These are phyloP conservation scores for Drosophila anceps DNA, from an alignment of 2,888 invertebrate genomes.

Conservation along the genomic window DNA sequence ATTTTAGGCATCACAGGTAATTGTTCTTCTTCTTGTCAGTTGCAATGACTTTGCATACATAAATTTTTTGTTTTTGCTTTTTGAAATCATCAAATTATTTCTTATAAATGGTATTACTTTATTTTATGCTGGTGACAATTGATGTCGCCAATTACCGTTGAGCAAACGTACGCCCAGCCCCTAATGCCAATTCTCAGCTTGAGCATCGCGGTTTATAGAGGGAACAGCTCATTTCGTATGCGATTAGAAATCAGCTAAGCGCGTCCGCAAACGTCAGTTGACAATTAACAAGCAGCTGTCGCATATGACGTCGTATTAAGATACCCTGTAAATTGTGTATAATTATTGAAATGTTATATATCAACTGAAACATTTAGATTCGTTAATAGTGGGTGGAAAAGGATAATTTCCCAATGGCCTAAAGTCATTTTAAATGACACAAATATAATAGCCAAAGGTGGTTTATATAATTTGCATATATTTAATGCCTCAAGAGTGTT, in stretches of 20 bases:
- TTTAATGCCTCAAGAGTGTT: too few relatives aligned
- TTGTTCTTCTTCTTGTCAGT: conserved; percentile 1
- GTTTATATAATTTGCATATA: too few relatives aligned
- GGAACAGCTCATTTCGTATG: conserved; percentile 44
- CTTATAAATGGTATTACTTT: conserved; percentile 18
- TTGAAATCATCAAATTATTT: conserved; percentile 28
- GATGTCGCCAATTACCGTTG: conserved; percentile 58
- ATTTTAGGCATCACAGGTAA: background rate
- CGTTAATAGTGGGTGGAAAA: too few relatives aligned
- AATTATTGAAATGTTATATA: background rate
- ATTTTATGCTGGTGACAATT: conserved; percentile 39
- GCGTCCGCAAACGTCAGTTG: conserved; percentile 70
- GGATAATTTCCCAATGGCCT: too few relatives aligned
- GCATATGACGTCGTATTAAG: background rate
- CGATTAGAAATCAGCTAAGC: conserved; percentile 68
- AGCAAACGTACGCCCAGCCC: conserved; percentile 33
- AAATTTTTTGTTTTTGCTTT: background rate
- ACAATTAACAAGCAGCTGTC: conserved; percentile 36
- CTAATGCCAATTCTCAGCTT: conserved; percentile 11
- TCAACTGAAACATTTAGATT: too few relatives aligned
- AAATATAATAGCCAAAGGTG: too few relatives aligned
- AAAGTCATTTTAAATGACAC: too few relatives aligned
- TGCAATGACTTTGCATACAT: conserved; percentile 14
- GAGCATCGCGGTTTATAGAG: conserved; percentile 13
- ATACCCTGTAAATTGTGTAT: conserved; percentile 16